phyloP scores from a whole-genome alignment of 2,888 invertebrate genomes.

The Hofmannophila pseudospretella region DNA sequence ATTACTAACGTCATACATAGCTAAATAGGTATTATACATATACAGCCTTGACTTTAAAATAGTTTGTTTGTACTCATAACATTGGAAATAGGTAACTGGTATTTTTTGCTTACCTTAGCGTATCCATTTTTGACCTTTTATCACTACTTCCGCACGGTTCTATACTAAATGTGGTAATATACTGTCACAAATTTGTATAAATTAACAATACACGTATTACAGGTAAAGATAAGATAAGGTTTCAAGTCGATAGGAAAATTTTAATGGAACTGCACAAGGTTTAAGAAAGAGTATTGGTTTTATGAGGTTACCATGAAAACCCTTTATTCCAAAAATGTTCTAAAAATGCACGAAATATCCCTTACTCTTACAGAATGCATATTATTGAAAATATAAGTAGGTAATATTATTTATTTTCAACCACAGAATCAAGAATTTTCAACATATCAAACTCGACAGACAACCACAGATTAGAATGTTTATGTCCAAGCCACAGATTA shows the following conservation, averaged over 20 bases:
- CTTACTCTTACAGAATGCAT: too few species aligned
- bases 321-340: too few species aligned
- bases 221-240: constrained; percentile 34
- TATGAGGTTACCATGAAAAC: too few species aligned
- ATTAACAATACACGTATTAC: constrained; percentile 17
- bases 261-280: neutral
- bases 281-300: too few species aligned
- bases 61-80: too few species aligned
- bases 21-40: neutral
- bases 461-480: too few species aligned
- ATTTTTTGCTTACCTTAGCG: constrained; percentile 34
- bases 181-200: neutral
- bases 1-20: constrained; percentile 14
- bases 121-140: constrained; percentile 41
- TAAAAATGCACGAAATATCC: too few species aligned
- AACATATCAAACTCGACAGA: too few species aligned
- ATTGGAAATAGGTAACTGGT: neutral
- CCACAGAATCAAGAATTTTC: too few species aligned
- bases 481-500: too few species aligned
- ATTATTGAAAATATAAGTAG: too few species aligned
- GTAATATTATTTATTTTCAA: too few species aligned
- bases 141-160: neutral
- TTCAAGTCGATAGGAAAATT: constrained; percentile 4
- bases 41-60: constrained; percentile 40
- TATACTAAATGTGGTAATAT: neutral